Evolutionary conservation across 2,888 invertebrate species (phyloP).

Genomic region (Aspidiotus rigidus): DNA sequence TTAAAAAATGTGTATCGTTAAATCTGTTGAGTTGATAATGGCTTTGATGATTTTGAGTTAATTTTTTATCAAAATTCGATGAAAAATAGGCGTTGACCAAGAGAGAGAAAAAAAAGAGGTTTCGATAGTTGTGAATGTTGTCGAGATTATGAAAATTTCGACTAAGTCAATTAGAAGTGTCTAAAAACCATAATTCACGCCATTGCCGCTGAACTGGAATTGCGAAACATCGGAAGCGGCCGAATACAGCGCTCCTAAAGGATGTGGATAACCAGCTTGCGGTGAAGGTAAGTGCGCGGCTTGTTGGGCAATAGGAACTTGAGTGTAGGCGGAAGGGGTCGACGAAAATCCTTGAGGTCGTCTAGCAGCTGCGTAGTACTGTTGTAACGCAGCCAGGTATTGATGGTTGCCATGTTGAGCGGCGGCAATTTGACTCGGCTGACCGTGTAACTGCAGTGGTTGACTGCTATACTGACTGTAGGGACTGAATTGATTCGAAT

Average conservation of each 20-base stretch:
- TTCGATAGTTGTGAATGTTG: too few species aligned
- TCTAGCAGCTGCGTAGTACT: not conserved
- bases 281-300: not conserved
- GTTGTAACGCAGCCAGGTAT: not conserved
- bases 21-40: too few species aligned
- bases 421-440: not conserved
- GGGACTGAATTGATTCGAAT: not conserved
- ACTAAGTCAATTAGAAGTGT: too few species aligned
- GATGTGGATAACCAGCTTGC: not conserved
- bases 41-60: too few species aligned
- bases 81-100: too few species aligned
- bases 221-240: constrained; percentile 36
- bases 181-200: constrained; percentile 32
- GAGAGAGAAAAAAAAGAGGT: too few species aligned
- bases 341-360: not conserved
- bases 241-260: constrained; percentile 35
- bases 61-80: too few species aligned
- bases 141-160: too few species aligned
- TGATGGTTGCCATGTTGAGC: not conserved
- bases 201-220: constrained; percentile 36
- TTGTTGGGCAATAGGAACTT: not conserved
- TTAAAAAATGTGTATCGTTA: too few species aligned
- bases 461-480: not conserved
- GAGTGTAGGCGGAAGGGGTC: not conserved
- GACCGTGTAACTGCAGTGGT: not conserved